These are phyloP conservation scores for Latrodectus geometricus DNA, from an alignment of 1,140 invertebrate species.

Conservation along the genomic window DNA sequence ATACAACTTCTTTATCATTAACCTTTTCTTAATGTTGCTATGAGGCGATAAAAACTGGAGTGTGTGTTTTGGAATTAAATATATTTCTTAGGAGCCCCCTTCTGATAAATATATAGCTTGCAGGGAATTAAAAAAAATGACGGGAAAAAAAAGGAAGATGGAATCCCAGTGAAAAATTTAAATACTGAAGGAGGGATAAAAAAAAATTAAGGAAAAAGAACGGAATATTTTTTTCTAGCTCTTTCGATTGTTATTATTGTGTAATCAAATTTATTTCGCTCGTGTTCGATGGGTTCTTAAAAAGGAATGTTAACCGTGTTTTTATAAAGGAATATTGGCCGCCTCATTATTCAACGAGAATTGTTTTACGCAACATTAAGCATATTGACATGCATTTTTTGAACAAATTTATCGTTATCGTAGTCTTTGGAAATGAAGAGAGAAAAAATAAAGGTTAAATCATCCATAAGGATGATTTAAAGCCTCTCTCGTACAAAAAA, in stretches of 20 bases:
- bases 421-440: constrained; percentile 24
- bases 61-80: constrained; percentile 59
- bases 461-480: constrained; percentile 61
- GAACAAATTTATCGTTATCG: constrained; percentile 34
- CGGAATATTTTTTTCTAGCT: constrained; percentile 15
- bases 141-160: constrained; percentile 2
- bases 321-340: constrained; percentile 41
- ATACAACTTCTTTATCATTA: constrained; percentile 58
- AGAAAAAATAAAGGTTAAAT: constrained; percentile 41
- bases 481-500: not conserved
- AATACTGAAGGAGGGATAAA: constrained; percentile 3
- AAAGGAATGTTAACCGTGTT: constrained; percentile 57
- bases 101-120: constrained; percentile 44
- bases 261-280: constrained; percentile 61
- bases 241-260: constrained; percentile 57
- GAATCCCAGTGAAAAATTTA: constrained; percentile 39
- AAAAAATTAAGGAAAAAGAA: constrained; percentile 33
- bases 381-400: constrained; percentile 52
- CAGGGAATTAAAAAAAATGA: constrained; percentile 17
- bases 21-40: constrained; percentile 50
- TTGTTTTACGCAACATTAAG: constrained; percentile 60
- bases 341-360: constrained; percentile 57
- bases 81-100: constrained; percentile 30
- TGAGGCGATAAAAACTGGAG: constrained; percentile 27
- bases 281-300: constrained; percentile 39